phyloP scores from a whole-genome alignment of 1,140 invertebrate species.

The Megathymus violae region DNA sequence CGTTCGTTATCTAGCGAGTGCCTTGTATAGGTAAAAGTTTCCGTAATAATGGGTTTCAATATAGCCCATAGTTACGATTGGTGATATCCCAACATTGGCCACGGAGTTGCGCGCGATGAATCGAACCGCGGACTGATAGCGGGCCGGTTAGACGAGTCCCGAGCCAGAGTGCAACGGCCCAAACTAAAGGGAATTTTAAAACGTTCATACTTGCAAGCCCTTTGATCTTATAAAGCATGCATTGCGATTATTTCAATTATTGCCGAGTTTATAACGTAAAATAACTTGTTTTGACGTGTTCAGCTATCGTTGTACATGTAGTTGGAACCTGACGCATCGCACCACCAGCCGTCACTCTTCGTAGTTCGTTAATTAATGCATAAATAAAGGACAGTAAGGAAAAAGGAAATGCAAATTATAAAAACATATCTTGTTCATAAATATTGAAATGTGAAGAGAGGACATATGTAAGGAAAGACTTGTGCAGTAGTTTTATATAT shows the following conservation, averaged over 20 bases:
- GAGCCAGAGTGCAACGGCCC: constrained; percentile 77
- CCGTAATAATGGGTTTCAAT: constrained; percentile 52
- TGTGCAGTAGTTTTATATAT: background rate
- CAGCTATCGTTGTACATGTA: constrained; percentile 3
- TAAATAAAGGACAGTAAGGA: constrained; percentile 49
- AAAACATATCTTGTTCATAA: constrained; percentile 47
- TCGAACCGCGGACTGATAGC: constrained; percentile 76
- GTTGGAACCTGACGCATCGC: constrained; percentile 18
- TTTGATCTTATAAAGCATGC: constrained; percentile 62
- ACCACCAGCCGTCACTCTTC: constrained; percentile 32
- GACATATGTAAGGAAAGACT: constrained; percentile 1
- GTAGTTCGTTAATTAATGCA: constrained; percentile 36
- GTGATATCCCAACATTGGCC: constrained; percentile 71
- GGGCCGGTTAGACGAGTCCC: constrained; percentile 81
- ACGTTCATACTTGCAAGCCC: constrained; percentile 71
- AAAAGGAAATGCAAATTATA: constrained; percentile 55
- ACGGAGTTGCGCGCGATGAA: constrained; percentile 72
- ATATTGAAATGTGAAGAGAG: constrained; percentile 36
- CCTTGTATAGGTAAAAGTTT: constrained; percentile 28
- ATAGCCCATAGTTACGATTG: constrained; percentile 65
- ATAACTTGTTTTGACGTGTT: constrained; percentile 8
- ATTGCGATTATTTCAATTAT: constrained; percentile 8
- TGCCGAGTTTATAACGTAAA: background rate
- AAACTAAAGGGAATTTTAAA: constrained; percentile 80
- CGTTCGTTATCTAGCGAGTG: background rate